Conservation (phyloP, 2,797 vertebrate genomes). For the Bradypus variegatus region DNA sequence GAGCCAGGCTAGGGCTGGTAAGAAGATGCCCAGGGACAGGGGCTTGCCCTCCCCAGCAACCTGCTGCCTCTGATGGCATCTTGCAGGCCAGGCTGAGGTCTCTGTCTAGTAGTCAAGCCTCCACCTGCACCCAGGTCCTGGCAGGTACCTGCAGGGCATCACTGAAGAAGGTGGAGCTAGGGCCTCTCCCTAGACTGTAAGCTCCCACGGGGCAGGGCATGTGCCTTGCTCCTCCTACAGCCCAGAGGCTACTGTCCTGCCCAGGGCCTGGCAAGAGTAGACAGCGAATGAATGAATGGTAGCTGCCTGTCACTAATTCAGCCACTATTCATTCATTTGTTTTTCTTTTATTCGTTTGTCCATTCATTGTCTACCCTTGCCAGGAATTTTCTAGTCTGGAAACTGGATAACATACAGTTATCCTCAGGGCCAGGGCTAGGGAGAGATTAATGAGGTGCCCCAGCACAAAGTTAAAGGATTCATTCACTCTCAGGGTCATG, state of each 20-base stretch:
- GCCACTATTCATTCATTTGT: not conserved
- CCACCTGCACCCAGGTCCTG: not conserved
- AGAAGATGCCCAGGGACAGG: not conserved
- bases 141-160: not conserved
- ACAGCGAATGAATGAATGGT: not conserved
- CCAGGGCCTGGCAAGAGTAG: not conserved
- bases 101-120: not conserved
- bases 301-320: not conserved
- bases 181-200: not conserved
- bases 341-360: not conserved
- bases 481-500: not conserved
- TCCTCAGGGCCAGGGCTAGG: slow-evolving; percentile 7
- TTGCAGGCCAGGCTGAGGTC: not conserved
- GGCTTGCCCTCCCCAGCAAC: not conserved
- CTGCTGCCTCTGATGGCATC: not conserved
- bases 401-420: slow-evolving; percentile 43
- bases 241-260: not conserved
- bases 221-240: not conserved
- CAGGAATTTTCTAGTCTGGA: slow-evolving; percentile 35
- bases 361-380: slow-evolving; percentile 12
- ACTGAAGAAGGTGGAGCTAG: not conserved
- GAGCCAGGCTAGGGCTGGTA: not conserved
- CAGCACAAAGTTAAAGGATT: slow-evolving; percentile 27
- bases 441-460: slow-evolving; percentile 22
- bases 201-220: not conserved